Evolutionary conservation across 2,797 vertebrate species (phyloP).

Genomic region (Falco berigora): DNA sequence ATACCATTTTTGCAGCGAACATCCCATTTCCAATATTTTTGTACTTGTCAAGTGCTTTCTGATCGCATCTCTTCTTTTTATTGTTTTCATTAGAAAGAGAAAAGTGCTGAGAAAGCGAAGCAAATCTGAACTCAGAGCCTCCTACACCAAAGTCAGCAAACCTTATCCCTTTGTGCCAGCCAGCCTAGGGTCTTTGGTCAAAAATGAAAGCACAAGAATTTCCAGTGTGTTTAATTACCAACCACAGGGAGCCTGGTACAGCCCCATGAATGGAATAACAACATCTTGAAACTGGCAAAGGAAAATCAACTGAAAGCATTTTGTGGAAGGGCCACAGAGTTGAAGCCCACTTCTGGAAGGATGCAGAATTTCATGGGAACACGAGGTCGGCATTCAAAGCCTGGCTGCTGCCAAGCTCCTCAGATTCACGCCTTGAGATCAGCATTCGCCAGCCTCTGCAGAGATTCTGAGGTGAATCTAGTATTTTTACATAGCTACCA

Average conservation of each 20-base stretch:
- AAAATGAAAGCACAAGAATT: slow-evolving; percentile 40
- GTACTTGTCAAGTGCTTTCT: slow-evolving; percentile 33
- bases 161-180: slow-evolving; percentile 38
- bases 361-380: slow-evolving; percentile 1
- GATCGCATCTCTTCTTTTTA: slow-evolving; percentile 39
- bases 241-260: slow-evolving; percentile 38
- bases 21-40: slow-evolving; percentile 43
- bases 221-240: slow-evolving; percentile 33
- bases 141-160: slow-evolving; percentile 61
- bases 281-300: slow-evolving; percentile 29
- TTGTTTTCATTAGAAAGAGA: slow-evolving; percentile 58
- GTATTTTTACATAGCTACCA: neutral
- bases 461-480: neutral
- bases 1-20: slow-evolving; percentile 31
- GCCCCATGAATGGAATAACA: neutral
- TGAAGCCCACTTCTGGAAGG: neutral
- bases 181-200: slow-evolving; percentile 27
- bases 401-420: neutral
- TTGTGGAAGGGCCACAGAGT: neutral
- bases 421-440: neutral
- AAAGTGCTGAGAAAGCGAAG: slow-evolving; percentile 57
- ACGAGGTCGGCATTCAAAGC: neutral
- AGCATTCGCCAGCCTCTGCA: neutral
- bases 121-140: neutral
- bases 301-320: slow-evolving; percentile 14